phyloP scores from a whole-genome alignment of 30 jellyfish, hydroid and myxozoan genomes.

The Aurelia sp. region DNA sequence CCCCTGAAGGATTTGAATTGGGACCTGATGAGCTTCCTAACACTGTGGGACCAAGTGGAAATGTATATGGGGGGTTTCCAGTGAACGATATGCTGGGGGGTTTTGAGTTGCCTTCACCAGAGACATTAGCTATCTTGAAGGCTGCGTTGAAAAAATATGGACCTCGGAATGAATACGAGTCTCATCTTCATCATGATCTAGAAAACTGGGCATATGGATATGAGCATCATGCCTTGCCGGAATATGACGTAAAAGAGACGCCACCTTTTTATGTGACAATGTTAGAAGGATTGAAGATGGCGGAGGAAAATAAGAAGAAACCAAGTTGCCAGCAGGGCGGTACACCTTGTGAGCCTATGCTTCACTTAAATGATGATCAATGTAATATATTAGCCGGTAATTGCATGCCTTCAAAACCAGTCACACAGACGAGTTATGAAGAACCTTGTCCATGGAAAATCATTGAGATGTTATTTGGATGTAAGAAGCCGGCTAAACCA shows the following conservation, averaged over 20 bases:
- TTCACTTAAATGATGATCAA: slow-evolving; percentile 53
- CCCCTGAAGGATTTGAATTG: slow-evolving; percentile 32
- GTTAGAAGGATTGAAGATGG: slow-evolving; percentile 57
- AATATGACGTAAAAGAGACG: slow-evolving; percentile 89
- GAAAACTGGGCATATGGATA: slow-evolving; percentile 79
- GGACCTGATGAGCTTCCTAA: slow-evolving; percentile 81
- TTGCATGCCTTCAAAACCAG: slow-evolving; percentile 65
- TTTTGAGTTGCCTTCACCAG: slow-evolving; percentile 93
- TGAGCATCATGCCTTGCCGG: slow-evolving; percentile 96
- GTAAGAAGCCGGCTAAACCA: slow-evolving; percentile 61
- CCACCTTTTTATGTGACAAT: slow-evolving; percentile 83
- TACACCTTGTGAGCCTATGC: slow-evolving; percentile 70
- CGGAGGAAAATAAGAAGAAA: slow-evolving; percentile 34
- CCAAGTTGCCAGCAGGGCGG: slow-evolving; percentile 76
- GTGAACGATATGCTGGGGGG: slow-evolving; percentile 91
- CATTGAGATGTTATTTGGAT: slow-evolving; percentile 73
- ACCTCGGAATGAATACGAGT: slow-evolving; percentile 72
- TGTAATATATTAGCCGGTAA: slow-evolving; percentile 66
- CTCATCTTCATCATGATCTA: slow-evolving; percentile 56
- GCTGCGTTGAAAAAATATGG: slow-evolving; percentile 68
- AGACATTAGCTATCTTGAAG: slow-evolving; percentile 70
- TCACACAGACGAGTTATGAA: slow-evolving; percentile 41
- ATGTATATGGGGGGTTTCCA: slow-evolving; percentile 95
- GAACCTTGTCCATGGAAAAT: slow-evolving; percentile 93
- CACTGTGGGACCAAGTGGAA: slow-evolving; percentile 93